These are phyloP conservation scores for Cromileptes altivelis DNA, from an alignment of 2,113 vertebrate species.

Conservation along the genomic window DNA sequence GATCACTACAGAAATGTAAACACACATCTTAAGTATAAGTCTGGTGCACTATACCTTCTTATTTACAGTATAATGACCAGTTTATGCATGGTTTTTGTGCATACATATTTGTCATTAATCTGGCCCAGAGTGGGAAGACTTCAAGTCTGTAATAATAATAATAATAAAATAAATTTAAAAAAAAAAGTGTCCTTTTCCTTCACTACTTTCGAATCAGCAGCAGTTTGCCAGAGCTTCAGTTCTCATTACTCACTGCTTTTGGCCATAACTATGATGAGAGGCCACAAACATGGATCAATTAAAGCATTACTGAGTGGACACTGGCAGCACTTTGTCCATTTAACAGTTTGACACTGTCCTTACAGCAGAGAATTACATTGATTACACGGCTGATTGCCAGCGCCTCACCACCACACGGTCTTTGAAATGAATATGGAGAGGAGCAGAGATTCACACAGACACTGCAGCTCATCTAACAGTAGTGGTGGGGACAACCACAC, in stretches of 20 bases:
- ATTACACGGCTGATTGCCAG: conserved; percentile 47
- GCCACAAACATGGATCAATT: conserved; percentile 37
- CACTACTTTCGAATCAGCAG: conserved; percentile 1
- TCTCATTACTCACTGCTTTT: background rate
- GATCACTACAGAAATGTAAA: too few relatives aligned
- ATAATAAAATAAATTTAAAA: too few relatives aligned
- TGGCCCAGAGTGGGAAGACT: background rate
- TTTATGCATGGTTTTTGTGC: background rate
- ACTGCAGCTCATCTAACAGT: background rate
- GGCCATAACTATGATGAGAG: conserved; percentile 5
- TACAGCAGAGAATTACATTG: conserved; percentile 37
- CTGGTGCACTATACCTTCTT: background rate
- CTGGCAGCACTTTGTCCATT: conserved; percentile 42
- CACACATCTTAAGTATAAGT: background rate
- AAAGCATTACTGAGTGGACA: conserved; percentile 40
- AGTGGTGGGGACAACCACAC: background rate
- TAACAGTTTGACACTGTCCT: conserved; percentile 43
- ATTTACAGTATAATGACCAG: too few relatives aligned
- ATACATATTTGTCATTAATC: background rate
- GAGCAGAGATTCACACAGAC: conserved; percentile 9
- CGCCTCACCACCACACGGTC: background rate
- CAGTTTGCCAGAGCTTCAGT: conserved; percentile 28
- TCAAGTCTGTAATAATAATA: background rate
- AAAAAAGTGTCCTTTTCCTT: background rate
- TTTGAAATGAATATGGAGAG: conserved; percentile 47